Base-by-base conservation (phyloP, 2,888 invertebrate species). In the Ptilodon capucinus region DNA sequence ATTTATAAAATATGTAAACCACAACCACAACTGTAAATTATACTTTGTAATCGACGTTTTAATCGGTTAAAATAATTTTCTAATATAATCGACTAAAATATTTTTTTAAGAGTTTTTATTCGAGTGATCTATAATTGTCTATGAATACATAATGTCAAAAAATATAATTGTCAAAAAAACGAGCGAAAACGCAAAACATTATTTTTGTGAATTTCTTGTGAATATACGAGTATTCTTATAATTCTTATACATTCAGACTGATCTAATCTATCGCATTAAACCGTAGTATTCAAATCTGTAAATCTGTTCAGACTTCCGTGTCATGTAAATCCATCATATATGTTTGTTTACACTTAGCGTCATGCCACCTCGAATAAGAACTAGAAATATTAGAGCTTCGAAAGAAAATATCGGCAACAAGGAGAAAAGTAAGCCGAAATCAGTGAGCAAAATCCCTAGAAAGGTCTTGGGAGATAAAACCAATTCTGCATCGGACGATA, bases 401-500 rank as follows among this genome's bases (percentile, higher is more conserved):
- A 87, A 86, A 57, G 88, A 88, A 76, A 88, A 85, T 53, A 59
- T 74, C 47, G 64, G 64, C 41, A 61, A 58, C 11, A 52, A 53
- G 11, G 55, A 52, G 42, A 76, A 69, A 51, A 79, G 71, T 44
- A 7, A 81, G 74, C 60, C 45, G 40, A 57, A 44, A 35, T 80
- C 73, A 54, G 49, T 48, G 9, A 44, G 57, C 1, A 84, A 79
- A 54, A 47, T 63, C 2, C 51, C 64, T 11, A 68, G 86, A 48
- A 85, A 80, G 64, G 80, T 79, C 42, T 70, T 89, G 55, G 78
- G 81, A 1, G 88, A 89, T 54, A 88, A 86, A 76, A 89, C 88
- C 0, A 89, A 88, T 55, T 88, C 89, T 0, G 80, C 85, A 9
- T 88, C 88, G 1, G 89, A 88, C 60, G 86, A 87, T 42, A 82